phyloP scores from a whole-genome alignment of 2,888 invertebrate species.

The Drosophila prolongata region DNA sequence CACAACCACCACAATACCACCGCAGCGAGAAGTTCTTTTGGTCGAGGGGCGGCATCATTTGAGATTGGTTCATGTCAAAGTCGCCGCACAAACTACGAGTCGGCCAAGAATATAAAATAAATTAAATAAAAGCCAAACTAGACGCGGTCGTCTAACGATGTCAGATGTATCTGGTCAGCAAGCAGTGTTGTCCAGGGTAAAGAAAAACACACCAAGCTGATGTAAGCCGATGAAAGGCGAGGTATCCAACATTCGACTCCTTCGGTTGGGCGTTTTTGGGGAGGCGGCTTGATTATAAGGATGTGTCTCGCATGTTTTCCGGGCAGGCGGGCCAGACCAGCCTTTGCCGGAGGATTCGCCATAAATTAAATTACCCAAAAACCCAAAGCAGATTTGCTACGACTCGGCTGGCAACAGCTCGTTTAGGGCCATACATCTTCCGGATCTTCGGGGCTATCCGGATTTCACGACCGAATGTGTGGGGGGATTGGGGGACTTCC shows the following conservation, averaged over 20 bases:
- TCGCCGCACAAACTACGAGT: constrained; percentile 1
- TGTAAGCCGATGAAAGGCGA: neutral
- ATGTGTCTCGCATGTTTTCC: constrained; percentile 3
- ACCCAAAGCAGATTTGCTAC: constrained; percentile 42
- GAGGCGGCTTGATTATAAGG: constrained; percentile 8
- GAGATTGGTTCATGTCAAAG: constrained; percentile 30
- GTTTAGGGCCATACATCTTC: constrained; percentile 43
- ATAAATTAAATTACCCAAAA: constrained; percentile 69
- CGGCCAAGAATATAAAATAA: constrained; percentile 13
- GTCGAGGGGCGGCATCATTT: neutral
- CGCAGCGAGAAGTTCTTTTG: constrained; percentile 3
- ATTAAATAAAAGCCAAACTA: constrained; percentile 14
- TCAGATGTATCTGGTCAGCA: neutral
- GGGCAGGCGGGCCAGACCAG: neutral
- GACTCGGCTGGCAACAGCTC: constrained; percentile 44
- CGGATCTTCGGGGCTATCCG: constrained; percentile 7
- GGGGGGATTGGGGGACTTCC: neutral
- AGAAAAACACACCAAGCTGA: neutral
- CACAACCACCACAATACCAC: neutral
- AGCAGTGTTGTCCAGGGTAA: neutral
- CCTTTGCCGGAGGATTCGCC: constrained; percentile 19
- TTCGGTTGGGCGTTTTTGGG: neutral
- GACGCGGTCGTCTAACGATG: neutral
- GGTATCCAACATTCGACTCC: neutral
- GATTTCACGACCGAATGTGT: neutral